Evolutionary conservation across 2,888 invertebrate genomes (phyloP).

Genomic region (Rhopalosiphum nymphaeae): DNA sequence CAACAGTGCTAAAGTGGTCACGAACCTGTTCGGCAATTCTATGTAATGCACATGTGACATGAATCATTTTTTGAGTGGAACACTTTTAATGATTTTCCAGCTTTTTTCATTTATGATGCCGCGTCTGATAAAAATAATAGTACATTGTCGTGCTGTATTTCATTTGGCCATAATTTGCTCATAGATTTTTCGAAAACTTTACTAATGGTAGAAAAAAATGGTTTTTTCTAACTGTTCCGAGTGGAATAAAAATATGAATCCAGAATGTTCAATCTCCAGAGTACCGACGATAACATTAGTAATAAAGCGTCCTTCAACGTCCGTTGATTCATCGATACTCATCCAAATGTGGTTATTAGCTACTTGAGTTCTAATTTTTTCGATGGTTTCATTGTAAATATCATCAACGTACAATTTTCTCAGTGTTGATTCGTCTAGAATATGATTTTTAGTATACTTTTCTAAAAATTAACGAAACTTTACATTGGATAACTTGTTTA

Average conservation of each 20-base stretch:
- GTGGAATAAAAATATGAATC: conserved; percentile 33
- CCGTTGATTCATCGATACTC: too few species aligned
- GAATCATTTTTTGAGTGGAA: too few species aligned
- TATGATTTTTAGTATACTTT: too few species aligned
- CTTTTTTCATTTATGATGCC: neutral
- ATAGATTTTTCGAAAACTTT: conserved; percentile 33
- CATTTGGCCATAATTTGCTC: too few species aligned
- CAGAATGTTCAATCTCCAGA: conserved; percentile 27
- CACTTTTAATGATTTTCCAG: conserved; percentile 42
- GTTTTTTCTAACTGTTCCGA: conserved; percentile 43
- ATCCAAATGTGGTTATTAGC: too few species aligned
- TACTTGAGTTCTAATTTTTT: too few species aligned
- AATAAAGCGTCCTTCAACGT: conserved; percentile 15
- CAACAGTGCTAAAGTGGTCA: conserved; percentile 35
- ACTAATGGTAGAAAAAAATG: conserved; percentile 23
- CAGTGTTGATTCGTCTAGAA: too few species aligned
- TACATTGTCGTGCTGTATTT: conserved; percentile 33
- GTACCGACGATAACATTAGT: conserved; percentile 32
- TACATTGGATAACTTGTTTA: conserved; percentile 23
- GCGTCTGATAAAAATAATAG: conserved; percentile 17
- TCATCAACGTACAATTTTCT: too few species aligned
- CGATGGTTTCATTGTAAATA: too few species aligned
- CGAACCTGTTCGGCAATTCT: conserved; percentile 13
- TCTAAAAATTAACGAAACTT: too few species aligned
- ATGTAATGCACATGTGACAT: conserved; percentile 37